phyloP scores from a whole-genome alignment of 2,888 invertebrate genomes.

The Harpagoxenus sublaevis region DNA sequence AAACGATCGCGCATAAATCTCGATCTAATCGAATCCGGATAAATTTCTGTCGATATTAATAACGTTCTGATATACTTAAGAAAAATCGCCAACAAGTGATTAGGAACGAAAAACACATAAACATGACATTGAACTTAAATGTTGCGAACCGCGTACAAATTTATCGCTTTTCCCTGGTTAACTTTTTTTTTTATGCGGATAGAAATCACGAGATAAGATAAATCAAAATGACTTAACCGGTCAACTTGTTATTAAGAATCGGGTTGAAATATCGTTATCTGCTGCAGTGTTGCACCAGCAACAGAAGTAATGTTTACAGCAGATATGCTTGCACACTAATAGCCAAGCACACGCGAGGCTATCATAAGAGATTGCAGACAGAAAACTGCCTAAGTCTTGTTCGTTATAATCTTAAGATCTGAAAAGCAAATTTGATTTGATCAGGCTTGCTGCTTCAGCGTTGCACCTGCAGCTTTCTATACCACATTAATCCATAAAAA shows the following conservation, averaged over 20 bases:
- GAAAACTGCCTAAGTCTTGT: slow-evolving; percentile 29
- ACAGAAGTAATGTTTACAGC: slow-evolving; percentile 49
- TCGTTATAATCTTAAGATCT: slow-evolving; percentile 33
- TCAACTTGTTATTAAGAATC: slow-evolving; percentile 36
- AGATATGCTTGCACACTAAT: slow-evolving; percentile 44
- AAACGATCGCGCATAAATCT: slow-evolving; percentile 25
- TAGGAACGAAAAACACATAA: slow-evolving; percentile 1
- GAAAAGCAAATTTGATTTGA: slow-evolving; percentile 28
- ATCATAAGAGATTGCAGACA: slow-evolving; percentile 7
- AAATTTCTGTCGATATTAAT: slow-evolving; percentile 34
- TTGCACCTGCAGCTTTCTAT: slow-evolving; percentile 12
- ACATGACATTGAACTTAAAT: slow-evolving; percentile 34
- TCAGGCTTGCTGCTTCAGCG: neutral
- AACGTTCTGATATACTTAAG: neutral
- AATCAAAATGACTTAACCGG: slow-evolving; percentile 49
- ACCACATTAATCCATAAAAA: neutral
- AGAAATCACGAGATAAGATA: slow-evolving; percentile 44
- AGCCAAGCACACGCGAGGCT: slow-evolving; percentile 47
- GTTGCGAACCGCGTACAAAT: neutral
- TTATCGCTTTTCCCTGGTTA: slow-evolving; percentile 12
- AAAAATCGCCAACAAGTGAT: slow-evolving; percentile 23
- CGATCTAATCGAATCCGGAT: slow-evolving; percentile 24
- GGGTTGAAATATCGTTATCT: slow-evolving; percentile 44
- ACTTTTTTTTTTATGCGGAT: neutral
- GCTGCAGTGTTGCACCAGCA: slow-evolving; percentile 25